Percentiles rank a stretch among this genome's conserved stretches.
phyloP scores from a whole-genome alignment of 2,888 invertebrate species.

The Apomyelois bistriatella region DNA sequence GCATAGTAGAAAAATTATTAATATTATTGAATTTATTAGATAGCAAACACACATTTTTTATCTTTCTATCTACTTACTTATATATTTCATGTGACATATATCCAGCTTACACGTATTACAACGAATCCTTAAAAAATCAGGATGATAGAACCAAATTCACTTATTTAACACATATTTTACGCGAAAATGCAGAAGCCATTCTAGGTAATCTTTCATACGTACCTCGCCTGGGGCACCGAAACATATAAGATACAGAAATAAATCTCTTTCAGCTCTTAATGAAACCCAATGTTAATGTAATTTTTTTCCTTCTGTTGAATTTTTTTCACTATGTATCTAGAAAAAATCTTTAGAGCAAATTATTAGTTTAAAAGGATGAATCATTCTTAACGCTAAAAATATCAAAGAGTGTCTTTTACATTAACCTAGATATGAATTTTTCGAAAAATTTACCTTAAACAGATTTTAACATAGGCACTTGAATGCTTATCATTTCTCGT shows the following conservation, averaged over 20 bases:
- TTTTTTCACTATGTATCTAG: no score
- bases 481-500: no score
- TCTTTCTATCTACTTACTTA: neutral
- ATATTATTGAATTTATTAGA: no score
- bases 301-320: neutral
- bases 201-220: conserved; percentile 19
- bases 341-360: no score
- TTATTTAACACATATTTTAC: conserved; percentile 1
- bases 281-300: neutral
- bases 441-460: no score
- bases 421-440: no score
- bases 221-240: conserved; percentile 14
- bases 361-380: no score
- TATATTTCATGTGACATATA: neutral
- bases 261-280: neutral
- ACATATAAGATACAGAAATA: neutral
- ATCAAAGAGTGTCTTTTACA: no score
- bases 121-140: conserved; percentile 3
- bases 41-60: no score
- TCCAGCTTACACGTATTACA: neutral
- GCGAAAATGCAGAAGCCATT: conserved; percentile 11
- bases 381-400: no score
- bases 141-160: neutral
- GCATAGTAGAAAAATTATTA: no score
- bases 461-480: no score